These are phyloP conservation scores for Scelioninae gen. 1 DNA, from an alignment of 2,888 invertebrate species.

Conservation along the genomic window DNA sequence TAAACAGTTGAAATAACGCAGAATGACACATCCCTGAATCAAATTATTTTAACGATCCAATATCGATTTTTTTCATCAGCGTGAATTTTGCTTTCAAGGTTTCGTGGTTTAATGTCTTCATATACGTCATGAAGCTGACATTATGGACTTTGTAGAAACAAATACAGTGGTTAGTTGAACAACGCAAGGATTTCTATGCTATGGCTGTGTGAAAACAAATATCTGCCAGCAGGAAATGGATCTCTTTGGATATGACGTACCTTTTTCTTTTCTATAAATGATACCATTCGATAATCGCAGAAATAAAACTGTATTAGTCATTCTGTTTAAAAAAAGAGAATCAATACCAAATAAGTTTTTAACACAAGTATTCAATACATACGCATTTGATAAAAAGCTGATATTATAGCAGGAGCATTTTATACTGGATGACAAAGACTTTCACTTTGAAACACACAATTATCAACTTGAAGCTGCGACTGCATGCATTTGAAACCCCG, in stretches of 20 bases:
- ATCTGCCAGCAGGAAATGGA: conserved; percentile 8
- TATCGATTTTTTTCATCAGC: conserved; percentile 11
- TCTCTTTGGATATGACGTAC: conserved; percentile 18
- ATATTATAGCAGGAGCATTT: conserved; percentile 10
- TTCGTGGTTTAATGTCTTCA: conserved; percentile 1
- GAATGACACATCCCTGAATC: conserved; percentile 14
- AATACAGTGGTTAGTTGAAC: conserved; percentile 18
- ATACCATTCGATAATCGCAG: conserved; percentile 1
- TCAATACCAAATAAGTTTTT: neutral
- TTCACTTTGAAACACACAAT: conserved; percentile 19
- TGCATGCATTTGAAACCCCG: neutral
- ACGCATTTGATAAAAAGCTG: neutral
- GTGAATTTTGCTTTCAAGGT: conserved; percentile 19
- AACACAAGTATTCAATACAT: neutral
- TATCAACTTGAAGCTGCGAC: neutral
- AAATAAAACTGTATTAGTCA: neutral
- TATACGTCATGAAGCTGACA: conserved; percentile 13
- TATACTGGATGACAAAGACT: conserved; percentile 21
- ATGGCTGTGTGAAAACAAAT: conserved; percentile 20
- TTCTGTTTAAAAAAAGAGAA: neutral
- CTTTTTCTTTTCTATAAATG: conserved; percentile 18
- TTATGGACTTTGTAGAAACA: conserved; percentile 10
- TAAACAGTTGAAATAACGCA: neutral
- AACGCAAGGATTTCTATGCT: conserved; percentile 20
- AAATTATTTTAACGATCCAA: conserved; percentile 6